Evolutionary conservation across 2,888 invertebrate species (phyloP), one percentile per base, ranked within the genome.

Genomic region (Chrysolina oricalcia): DNA sequence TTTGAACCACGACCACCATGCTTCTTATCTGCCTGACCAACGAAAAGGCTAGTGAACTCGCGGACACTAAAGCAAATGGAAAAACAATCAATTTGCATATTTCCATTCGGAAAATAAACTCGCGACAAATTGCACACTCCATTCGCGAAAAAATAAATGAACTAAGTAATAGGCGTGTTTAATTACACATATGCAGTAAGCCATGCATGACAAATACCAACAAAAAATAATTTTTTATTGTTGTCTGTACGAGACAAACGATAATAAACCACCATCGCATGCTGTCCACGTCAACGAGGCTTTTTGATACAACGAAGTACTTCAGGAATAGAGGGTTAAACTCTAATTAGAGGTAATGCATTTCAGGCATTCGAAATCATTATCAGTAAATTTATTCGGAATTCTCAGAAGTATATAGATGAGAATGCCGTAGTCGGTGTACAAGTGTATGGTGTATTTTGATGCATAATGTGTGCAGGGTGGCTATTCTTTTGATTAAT

Each of bases 351-450:
- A 17, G 48, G 17, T 69, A 75, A 75, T 75, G 72, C 69, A 46
- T 68, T 53, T 15, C 53, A 67, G 15, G 67, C 74, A 74, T 74
- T 74, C 65, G 35, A 71, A 67, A 66, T 71, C 71, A 74, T 74
- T 71, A 74, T 74, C 66, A 66, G 23, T 23, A 66, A 70, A 59
- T 66, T 19, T 56, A 56, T 56, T 56, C 21, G 23, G 23, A 19
- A 15, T 56, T 56, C 56, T 4, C 19, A 56, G 56, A 56, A 56
- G 23, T 23, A 19, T 21, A 23, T 23, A 10, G 56, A 13, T 56
- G 23, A 21, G 56, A 56, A 56, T 23, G 19, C 3, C 21, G 3
- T 56, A 70, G 69, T 73, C 73, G 69, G 72, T 63, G 68, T 27
- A 62, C 65, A 63, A 62, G 71, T 74, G 10, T 64, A 76, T 35